Evolutionary conservation across 2,888 invertebrate genomes (phyloP), one percentile per base, ranked within the genome.

Genomic region (Drosophila mercatorum): DNA sequence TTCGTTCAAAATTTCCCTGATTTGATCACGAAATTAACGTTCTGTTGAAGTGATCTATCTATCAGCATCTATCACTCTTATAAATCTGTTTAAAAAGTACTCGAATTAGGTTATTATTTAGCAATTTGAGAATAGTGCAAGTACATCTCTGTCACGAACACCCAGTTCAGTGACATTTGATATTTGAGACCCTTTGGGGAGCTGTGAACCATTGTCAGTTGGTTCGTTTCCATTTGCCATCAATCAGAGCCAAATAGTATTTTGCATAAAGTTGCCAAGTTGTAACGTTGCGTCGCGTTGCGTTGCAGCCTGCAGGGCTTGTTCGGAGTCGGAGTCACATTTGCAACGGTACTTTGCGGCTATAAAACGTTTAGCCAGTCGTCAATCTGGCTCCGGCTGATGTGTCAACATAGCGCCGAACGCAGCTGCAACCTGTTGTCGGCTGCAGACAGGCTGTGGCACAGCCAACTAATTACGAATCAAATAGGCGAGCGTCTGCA

Each of bases 321-420:
- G 55, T 46, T 46, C 40, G 38, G 12, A 36, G 14, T 58, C 46
- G 60, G 41, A 62, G 43, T 72, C 85, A 72, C 72, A 82, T 78
- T 87, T 83, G 74, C 76, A 84, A 84, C 84, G 88, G 83, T 80
- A 84, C 85, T 82, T 80, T 80, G 76, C 53, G 74, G 81, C 80
- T 81, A 82, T 84, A 84, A 84, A 84, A 72, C 83, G 83, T 84
- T 84, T 87, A 87, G 83, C 76, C 76, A 87, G 87, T 84, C 59
- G 66, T 55, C 61, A 61, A 64, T 70, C 62, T 52, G 67, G 68
- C 43, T 14, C 49, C 28, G 61, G 40, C 51, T 59, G 74, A 78
- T 70, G 77, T 74, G 78, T 74, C 58, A 68, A 59, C 65, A n/a
- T 22, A 59, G 71, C 66, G 22, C 26, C 47, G 52, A 51, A n/a